phyloP scores from a whole-genome alignment of 2,113 vertebrate genomes.

The Sorex araneus region DNA sequence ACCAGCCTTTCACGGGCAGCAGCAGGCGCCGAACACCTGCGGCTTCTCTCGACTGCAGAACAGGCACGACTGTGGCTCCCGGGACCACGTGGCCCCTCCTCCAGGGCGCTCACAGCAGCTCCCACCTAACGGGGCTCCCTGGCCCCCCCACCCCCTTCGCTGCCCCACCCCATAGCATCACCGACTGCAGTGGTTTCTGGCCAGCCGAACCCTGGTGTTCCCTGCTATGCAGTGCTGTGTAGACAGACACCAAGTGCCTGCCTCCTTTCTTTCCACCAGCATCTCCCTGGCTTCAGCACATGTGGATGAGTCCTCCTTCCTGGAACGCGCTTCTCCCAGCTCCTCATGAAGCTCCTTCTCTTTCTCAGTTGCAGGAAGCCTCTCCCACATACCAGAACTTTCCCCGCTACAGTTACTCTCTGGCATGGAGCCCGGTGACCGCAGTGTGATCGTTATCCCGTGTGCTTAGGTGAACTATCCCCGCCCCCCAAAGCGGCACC shows the following conservation, averaged over 20 bases:
- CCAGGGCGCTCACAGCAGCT: neutral
- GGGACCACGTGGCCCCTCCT: fast-evolving
- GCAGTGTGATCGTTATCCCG: neutral
- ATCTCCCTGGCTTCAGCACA: neutral
- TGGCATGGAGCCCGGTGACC: neutral
- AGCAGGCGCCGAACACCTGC: neutral
- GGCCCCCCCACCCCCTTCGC: neutral
- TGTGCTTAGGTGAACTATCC: neutral
- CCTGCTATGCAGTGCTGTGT: neutral
- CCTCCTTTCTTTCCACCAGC: neutral
- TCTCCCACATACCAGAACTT: neutral
- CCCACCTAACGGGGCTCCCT: neutral
- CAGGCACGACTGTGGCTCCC: neutral
- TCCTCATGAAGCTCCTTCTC: neutral
- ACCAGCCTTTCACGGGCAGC: neutral
- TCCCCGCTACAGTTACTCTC: neutral
- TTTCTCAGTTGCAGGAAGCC: neutral
- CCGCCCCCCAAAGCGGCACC: too few species aligned
- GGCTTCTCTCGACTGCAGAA: neutral
- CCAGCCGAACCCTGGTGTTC: neutral
- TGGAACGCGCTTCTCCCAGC: neutral
- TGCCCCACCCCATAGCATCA: neutral
- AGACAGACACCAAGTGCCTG: neutral
- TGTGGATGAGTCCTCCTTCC: neutral
- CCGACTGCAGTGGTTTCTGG: neutral